phyloP scores from a whole-genome alignment of 2,113 vertebrate genomes.

The Python bivittatus region DNA sequence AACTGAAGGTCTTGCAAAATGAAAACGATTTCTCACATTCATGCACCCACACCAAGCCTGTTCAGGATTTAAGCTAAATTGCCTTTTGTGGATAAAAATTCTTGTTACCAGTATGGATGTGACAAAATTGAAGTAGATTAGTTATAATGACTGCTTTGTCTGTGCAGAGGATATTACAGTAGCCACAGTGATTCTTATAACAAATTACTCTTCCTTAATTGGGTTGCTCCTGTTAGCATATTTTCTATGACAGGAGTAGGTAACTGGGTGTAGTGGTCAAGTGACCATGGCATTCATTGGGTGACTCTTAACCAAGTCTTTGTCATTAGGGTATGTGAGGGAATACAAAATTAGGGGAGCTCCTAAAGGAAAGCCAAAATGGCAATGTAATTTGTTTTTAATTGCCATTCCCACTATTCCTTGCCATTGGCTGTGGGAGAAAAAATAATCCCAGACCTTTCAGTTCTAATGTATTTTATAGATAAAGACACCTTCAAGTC shows the following conservation, averaged over 20 bases:
- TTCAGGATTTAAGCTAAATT: neutral
- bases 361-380: neutral
- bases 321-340: neutral
- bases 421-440: neutral
- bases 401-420: neutral
- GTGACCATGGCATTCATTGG: too few species aligned
- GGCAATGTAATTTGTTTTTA: neutral
- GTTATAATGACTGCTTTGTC: neutral
- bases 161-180: neutral
- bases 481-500: neutral
- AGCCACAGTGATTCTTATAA: neutral
- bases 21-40: neutral
- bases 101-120: neutral
- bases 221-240: neutral
- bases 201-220: neutral
- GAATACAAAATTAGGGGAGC: neutral
- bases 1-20: neutral
- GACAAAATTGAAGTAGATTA: neutral
- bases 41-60: neutral
- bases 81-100: neutral
- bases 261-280: neutral
- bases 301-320: neutral
- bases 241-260: neutral
- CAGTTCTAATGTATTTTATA: neutral
- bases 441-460: neutral